Evolutionary conservation across 1,140 invertebrate species (phyloP).

Genomic region (Lordiphosa collinella): DNA sequence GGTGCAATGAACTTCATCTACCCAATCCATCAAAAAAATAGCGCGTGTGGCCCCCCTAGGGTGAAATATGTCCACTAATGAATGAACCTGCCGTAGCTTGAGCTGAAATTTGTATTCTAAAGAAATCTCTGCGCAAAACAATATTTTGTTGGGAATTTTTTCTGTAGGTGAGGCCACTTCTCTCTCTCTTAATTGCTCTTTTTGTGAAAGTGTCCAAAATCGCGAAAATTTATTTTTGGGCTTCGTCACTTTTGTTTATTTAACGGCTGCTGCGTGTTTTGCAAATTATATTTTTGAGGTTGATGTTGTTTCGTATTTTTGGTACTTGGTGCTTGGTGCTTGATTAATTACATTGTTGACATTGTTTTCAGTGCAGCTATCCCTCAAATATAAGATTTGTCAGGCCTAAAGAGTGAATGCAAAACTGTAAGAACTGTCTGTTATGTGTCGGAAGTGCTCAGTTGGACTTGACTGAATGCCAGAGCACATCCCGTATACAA

Average conservation of each 20-base stretch:
- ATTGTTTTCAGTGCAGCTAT: conserved; percentile 1
- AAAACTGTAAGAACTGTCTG: neutral
- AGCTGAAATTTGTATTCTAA: conserved; percentile 50
- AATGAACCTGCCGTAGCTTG: conserved; percentile 23
- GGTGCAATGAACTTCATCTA: conserved; percentile 55
- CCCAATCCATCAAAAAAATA: conserved; percentile 26
- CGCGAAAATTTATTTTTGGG: conserved; percentile 14
- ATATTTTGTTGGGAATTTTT: conserved; percentile 1
- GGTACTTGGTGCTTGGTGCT: no score
- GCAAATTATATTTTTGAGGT: conserved; percentile 7
- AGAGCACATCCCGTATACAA: no score
- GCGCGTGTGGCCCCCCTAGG: conserved; percentile 52
- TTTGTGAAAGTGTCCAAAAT: conserved; percentile 31
- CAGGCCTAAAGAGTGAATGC: neutral
- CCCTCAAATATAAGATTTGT: neutral
- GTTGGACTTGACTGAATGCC: no score
- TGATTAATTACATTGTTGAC: conserved; percentile 4
- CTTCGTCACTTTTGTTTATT: conserved; percentile 27
- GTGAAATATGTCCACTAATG: conserved; percentile 39
- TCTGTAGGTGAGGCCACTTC: neutral
- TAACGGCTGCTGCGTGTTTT: conserved; percentile 17
- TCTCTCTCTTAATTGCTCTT: conserved; percentile 13
- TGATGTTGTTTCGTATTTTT: neutral
- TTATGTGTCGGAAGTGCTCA: no score
- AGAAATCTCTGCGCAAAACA: conserved; percentile 2